These are phyloP conservation scores for Gasterosteus aculeatus DNA, from an alignment of 2,113 vertebrate genomes.

Conservation along the genomic window DNA sequence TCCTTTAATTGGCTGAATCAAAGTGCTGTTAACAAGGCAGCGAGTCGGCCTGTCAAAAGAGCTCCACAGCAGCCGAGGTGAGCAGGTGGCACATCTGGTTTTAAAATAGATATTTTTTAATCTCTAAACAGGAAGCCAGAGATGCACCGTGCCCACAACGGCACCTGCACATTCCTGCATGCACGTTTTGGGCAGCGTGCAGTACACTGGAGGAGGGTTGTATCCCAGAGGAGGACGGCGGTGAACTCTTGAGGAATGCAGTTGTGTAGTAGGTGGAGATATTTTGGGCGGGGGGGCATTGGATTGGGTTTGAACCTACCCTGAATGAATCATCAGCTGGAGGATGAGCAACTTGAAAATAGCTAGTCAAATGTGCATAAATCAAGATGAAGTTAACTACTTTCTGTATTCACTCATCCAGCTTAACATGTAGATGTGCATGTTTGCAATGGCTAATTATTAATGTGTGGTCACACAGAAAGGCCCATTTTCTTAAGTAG, in stretches of 20 bases:
- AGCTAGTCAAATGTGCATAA: not conserved
- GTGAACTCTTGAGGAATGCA: slow-evolving; percentile 13
- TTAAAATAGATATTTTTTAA: slow-evolving; percentile 67
- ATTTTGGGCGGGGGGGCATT: slow-evolving; percentile 21
- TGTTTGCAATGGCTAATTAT: not conserved
- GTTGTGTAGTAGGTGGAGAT: slow-evolving; percentile 15
- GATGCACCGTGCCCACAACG: slow-evolving; percentile 26
- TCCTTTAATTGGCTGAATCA: slow-evolving; percentile 63
- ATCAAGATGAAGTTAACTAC: not conserved
- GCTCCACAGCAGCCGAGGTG: slow-evolving; percentile 56
- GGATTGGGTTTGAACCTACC: not conserved
- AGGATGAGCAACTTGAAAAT: not conserved
- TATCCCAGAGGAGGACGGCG: slow-evolving; percentile 10
- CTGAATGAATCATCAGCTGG: slow-evolving; percentile 9
- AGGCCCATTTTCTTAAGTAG: not conserved
- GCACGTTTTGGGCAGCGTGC: slow-evolving; percentile 34
- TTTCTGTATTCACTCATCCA: not conserved
- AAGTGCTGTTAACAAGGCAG: slow-evolving; percentile 61
- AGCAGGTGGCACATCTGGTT: slow-evolving; percentile 65
- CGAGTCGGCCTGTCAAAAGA: slow-evolving; percentile 56
- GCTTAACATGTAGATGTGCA: not conserved
- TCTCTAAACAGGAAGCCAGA: slow-evolving; percentile 49
- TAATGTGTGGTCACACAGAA: not conserved
- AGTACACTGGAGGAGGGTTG: slow-evolving; percentile 16
- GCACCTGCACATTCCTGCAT: slow-evolving; percentile 18